phyloP scores from a whole-genome alignment of 1,140 invertebrate species.

The Cheumatopsyche charites region DNA sequence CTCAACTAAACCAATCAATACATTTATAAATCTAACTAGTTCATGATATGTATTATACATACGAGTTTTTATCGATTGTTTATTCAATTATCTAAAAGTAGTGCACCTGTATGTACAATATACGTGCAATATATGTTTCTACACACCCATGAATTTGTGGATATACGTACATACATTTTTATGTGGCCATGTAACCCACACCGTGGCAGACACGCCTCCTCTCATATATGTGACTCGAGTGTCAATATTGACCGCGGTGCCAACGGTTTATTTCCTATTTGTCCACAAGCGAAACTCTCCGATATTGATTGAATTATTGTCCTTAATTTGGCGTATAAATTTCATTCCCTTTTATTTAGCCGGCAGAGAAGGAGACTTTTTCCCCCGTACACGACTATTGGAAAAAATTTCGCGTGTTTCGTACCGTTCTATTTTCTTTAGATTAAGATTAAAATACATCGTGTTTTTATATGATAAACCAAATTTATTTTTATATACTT shows the following conservation, averaged over 20 bases:
- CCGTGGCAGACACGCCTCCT: slow-evolving; percentile 1
- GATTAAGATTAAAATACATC: no score
- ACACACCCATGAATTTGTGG: no score
- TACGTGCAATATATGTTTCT: no score
- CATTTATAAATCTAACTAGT: no score
- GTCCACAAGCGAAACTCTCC: slow-evolving; percentile 37
- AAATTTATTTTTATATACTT: slow-evolving; percentile 12
- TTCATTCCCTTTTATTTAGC: slow-evolving; percentile 41
- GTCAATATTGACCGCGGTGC: slow-evolving; percentile 45
- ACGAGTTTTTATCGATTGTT: no score
- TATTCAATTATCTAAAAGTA: no score
- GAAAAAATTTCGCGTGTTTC: no score
- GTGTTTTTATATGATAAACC: neutral
- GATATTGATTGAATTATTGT: slow-evolving; percentile 47
- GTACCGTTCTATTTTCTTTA: no score
- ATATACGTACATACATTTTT: neutral
- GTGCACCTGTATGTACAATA: no score
- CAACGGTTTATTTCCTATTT: slow-evolving; percentile 46
- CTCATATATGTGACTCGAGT: slow-evolving; percentile 23
- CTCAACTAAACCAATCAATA: no score
- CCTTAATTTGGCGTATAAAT: slow-evolving; percentile 48
- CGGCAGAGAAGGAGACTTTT: neutral
- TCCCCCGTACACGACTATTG: no score
- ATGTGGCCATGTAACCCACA: neutral
- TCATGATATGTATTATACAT: no score